A percentile compares a stretch with the other conserved stretches of the same genome.
Conservation (phyloP, 2,113 vertebrate species). For the Tretioscincus oriximinensis region DNA sequence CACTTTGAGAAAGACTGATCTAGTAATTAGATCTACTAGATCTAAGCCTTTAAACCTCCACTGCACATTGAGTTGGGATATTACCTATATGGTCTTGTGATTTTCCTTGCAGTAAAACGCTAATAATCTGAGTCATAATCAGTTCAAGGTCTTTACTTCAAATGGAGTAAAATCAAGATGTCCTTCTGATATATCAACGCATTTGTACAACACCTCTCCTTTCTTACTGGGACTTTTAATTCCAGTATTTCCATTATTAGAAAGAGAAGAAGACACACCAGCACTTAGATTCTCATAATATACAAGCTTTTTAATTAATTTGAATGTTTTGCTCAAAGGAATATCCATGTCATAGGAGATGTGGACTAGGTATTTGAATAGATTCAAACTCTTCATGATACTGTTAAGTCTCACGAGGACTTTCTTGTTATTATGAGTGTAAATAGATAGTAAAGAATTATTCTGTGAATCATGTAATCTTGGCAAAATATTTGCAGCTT, state of each 20-base stretch:
- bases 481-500: background rate
- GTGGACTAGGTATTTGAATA: background rate
- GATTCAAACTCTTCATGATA: background rate
- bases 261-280: background rate
- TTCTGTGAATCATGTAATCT: background rate
- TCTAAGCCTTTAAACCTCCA: too few species aligned
- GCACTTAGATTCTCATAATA: background rate
- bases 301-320: conserved; percentile 4
- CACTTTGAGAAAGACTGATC: too few species aligned
- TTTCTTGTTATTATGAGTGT: background rate
- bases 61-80: too few species aligned
- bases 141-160: background rate
- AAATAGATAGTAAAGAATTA: background rate
- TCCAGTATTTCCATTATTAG: background rate
- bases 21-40: too few species aligned
- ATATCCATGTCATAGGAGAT: background rate
- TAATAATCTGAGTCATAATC: background rate
- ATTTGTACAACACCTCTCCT: background rate
- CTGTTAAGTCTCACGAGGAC: background rate
- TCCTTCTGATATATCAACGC: background rate
- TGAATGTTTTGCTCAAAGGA: background rate
- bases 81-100: too few species aligned
- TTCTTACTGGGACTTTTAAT: background rate
- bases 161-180: background rate
- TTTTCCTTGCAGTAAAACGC: too few species aligned